Conservation (phyloP, 2,113 vertebrate genomes). For the Gallinago jamesoni region DNA sequence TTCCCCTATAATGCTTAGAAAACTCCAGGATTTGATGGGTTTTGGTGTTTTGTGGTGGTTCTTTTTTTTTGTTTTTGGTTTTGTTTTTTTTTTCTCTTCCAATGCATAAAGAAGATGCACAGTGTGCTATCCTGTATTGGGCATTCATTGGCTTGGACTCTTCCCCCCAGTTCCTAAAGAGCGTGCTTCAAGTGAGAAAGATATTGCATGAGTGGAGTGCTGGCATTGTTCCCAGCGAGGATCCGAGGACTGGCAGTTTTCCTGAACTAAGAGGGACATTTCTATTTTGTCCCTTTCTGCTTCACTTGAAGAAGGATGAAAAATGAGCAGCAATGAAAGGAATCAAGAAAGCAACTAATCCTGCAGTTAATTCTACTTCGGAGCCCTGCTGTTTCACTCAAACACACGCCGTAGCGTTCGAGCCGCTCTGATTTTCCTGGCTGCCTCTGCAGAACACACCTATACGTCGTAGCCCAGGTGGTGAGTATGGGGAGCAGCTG, state of each 20-base stretch:
- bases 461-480: background rate
- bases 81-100: background rate
- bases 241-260: constrained; percentile 22
- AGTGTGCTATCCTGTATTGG: background rate
- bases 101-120: background rate
- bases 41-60: background rate
- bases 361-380: background rate
- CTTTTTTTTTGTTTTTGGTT: no score
- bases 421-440: background rate
- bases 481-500: background rate
- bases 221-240: constrained; percentile 49
- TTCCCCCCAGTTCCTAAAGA: background rate
- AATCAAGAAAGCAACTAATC: background rate
- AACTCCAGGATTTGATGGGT: background rate
- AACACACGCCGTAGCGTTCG: background rate
- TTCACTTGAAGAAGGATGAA: background rate
- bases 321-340: background rate
- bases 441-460: background rate
- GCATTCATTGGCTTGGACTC: background rate
- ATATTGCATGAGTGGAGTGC: constrained; percentile 6
- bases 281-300: constrained; percentile 27
- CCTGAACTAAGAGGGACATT: constrained; percentile 29
- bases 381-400: background rate
- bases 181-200: constrained; percentile 3
- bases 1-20: background rate